These are phyloP conservation scores for Cecidostiba fungosa DNA, from an alignment of 2,888 invertebrate genomes.

Conservation along the genomic window DNA sequence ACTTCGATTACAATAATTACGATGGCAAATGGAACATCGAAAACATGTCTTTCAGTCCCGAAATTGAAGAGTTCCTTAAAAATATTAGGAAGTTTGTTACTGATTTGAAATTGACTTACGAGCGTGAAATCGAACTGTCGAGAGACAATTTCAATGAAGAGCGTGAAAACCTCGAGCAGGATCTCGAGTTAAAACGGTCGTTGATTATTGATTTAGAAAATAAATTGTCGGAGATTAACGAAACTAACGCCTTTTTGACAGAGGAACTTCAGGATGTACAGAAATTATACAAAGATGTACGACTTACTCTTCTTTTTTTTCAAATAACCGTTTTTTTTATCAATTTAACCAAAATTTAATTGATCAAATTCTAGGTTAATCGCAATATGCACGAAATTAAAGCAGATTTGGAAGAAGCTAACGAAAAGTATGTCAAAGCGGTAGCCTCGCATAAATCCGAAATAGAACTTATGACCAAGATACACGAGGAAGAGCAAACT, in stretches of 20 bases:
- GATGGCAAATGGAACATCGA: slow-evolving; percentile 60
- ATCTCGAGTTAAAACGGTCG: slow-evolving; percentile 64
- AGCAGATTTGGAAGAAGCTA: slow-evolving; percentile 66
- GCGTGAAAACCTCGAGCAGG: slow-evolving; percentile 66
- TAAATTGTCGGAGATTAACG: slow-evolving; percentile 65
- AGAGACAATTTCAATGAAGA: slow-evolving; percentile 68
- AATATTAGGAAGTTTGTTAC: slow-evolving; percentile 54
- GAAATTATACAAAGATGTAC: slow-evolving; percentile 70
- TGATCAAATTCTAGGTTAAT: slow-evolving; percentile 65
- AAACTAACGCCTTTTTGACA: slow-evolving; percentile 66
- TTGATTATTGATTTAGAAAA: slow-evolving; percentile 64
- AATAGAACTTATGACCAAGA: slow-evolving; percentile 65
- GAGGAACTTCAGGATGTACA: slow-evolving; percentile 70
- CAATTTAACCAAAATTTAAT: slow-evolving; percentile 42
- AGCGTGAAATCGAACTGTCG: slow-evolving; percentile 64
- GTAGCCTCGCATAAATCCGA: slow-evolving; percentile 67
- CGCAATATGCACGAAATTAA: slow-evolving; percentile 67
- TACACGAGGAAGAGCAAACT: slow-evolving; percentile 67
- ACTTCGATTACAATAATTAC: slow-evolving; percentile 60
- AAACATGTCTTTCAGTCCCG: slow-evolving; percentile 44
- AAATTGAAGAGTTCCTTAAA: slow-evolving; percentile 55
- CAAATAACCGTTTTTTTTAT: not conserved
- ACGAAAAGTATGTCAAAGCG: slow-evolving; percentile 65
- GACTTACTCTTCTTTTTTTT: slow-evolving; percentile 29
- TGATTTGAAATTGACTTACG: slow-evolving; percentile 58